These are phyloP conservation scores for Anadara kagoshimensis DNA, from an alignment of 1,140 invertebrate species.

Conservation along the genomic window DNA sequence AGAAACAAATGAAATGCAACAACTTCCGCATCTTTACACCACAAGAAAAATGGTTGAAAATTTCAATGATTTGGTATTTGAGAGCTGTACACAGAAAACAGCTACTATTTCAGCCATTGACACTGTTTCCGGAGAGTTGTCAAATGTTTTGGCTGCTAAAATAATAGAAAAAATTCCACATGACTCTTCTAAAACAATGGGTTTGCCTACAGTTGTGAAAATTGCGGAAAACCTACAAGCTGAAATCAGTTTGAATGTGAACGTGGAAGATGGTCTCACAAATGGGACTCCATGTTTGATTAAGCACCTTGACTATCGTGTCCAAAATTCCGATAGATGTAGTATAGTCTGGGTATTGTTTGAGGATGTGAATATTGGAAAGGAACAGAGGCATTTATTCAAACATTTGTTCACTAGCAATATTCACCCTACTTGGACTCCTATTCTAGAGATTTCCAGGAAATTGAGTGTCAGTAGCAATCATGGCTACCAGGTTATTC, in stretches of 20 bases:
- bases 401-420: neutral
- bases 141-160: neutral
- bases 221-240: neutral
- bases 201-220: constrained; percentile 8
- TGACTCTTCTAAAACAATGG: constrained; percentile 30
- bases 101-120: constrained; percentile 3
- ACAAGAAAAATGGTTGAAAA: constrained; percentile 11
- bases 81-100: neutral
- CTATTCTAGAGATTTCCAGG: constrained; percentile 19
- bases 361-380: constrained; percentile 11
- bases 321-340: constrained; percentile 9
- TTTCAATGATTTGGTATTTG: constrained; percentile 6
- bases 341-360: constrained; percentile 14
- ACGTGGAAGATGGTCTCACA: constrained; percentile 31
- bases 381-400: neutral
- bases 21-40: constrained; percentile 4
- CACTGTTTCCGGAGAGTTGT: constrained; percentile 12
- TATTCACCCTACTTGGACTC: constrained; percentile 10
- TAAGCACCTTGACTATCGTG: neutral
- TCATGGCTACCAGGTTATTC: constrained; percentile 7
- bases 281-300: constrained; percentile 14
- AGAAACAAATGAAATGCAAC: neutral
- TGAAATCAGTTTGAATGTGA: constrained; percentile 27
- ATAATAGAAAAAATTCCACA: constrained; percentile 7
- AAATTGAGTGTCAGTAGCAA: constrained; percentile 21